Percentiles rank a stretch among this genome's conserved stretches.
Evolutionary conservation across 2,888 invertebrate species (phyloP).

Genomic region (Lasioglossum pauxillum): DNA sequence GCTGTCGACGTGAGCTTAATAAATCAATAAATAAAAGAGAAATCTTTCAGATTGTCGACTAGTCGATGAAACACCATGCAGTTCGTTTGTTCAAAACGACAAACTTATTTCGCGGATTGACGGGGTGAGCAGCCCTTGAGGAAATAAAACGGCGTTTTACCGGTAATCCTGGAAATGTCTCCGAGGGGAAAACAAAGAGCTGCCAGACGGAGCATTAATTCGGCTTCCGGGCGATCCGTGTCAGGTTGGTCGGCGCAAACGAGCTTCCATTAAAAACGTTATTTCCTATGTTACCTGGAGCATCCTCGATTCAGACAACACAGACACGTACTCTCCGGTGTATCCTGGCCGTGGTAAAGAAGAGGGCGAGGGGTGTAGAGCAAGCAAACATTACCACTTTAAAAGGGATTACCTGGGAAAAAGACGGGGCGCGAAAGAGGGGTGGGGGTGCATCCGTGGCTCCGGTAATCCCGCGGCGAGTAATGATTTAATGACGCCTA

Average conservation of each 20-base stretch:
- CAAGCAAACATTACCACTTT: slow-evolving; percentile 7
- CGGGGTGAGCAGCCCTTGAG: too few relatives aligned
- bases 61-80: too few relatives aligned
- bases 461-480: slow-evolving; percentile 32
- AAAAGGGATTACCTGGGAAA: slow-evolving; percentile 44
- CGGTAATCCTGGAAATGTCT: not conserved
- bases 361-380: not conserved
- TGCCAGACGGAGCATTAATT: not conserved
- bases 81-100: too few relatives aligned
- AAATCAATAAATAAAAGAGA: too few relatives aligned
- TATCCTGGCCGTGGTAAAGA: not conserved
- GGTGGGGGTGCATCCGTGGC: not conserved
- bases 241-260: slow-evolving; percentile 22
- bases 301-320: not conserved
- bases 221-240: not conserved
- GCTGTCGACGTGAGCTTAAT: too few relatives aligned
- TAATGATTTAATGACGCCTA: slow-evolving; percentile 63
- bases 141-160: not conserved
- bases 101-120: too few relatives aligned
- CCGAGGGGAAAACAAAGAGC: not conserved
- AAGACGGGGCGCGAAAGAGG: not conserved
- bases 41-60: too few relatives aligned
- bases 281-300: slow-evolving; percentile 7
- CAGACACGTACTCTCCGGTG: not conserved
- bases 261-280: slow-evolving; percentile 18